phyloP scores from a whole-genome alignment of 2,797 vertebrate species.

The Sparidentex hasta region DNA sequence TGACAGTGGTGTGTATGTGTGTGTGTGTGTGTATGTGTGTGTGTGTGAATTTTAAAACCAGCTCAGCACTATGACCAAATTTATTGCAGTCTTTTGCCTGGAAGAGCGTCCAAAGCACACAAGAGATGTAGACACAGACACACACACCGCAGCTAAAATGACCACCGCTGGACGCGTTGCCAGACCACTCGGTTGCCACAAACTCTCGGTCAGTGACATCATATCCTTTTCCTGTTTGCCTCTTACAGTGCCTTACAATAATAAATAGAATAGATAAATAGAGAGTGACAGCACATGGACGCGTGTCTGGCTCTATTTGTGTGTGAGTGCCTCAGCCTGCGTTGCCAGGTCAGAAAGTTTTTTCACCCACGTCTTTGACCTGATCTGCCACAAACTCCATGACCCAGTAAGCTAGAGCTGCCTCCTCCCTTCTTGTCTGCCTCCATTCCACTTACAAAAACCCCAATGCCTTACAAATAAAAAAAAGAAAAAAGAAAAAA shows the following conservation, averaged over 20 bases:
- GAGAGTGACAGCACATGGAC: slow-evolving; percentile 70
- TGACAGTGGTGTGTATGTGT: slow-evolving; percentile 54
- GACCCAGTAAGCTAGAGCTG: slow-evolving; percentile 67
- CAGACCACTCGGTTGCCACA: slow-evolving; percentile 77
- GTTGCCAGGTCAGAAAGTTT: slow-evolving; percentile 66
- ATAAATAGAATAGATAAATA: slow-evolving; percentile 79
- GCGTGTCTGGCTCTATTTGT: slow-evolving; percentile 45
- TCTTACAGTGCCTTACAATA: slow-evolving; percentile 68
- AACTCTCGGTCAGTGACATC: slow-evolving; percentile 74
- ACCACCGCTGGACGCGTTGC: slow-evolving; percentile 63
- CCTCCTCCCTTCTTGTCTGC: slow-evolving; percentile 61
- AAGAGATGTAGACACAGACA: slow-evolving; percentile 68
- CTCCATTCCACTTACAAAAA: slow-evolving; percentile 63
- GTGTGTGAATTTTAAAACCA: slow-evolving; percentile 68
- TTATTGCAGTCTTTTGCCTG: slow-evolving; percentile 74
- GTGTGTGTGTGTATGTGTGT: slow-evolving; percentile 29
- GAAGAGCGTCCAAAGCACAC: slow-evolving; percentile 77
- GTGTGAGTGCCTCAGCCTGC: slow-evolving; percentile 38
- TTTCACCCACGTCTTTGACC: slow-evolving; percentile 77
- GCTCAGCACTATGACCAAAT: slow-evolving; percentile 79
- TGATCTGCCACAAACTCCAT: slow-evolving; percentile 77
- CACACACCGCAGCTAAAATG: slow-evolving; percentile 79
- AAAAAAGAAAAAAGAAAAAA: slow-evolving; percentile 5
- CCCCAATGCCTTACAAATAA: slow-evolving; percentile 19
- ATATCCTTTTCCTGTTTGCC: slow-evolving; percentile 83